Percentiles rank a stretch among this genome's conserved stretches.
These are phyloP conservation scores for Cephus pygmeus DNA, from an alignment of 2,888 invertebrate species.

Conservation along the genomic window DNA sequence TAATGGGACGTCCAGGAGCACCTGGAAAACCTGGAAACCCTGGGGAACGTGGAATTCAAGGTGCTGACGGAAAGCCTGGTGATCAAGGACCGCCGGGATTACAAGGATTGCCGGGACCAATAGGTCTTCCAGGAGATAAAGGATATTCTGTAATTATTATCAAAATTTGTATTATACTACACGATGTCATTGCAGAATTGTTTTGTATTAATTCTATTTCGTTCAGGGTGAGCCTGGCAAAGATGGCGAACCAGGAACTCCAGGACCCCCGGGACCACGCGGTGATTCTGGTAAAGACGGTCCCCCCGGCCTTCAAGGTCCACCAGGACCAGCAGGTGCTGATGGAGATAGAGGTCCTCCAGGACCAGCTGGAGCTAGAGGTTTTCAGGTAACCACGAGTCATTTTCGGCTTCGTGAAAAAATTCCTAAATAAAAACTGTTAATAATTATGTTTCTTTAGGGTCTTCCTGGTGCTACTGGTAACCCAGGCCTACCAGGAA, in stretches of 20 bases:
- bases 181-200: slow-evolving; percentile 8
- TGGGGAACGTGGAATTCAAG: slow-evolving; percentile 80
- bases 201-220: slow-evolving; percentile 7
- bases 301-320: slow-evolving; percentile 76
- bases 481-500: slow-evolving; percentile 79
- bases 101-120: slow-evolving; percentile 82
- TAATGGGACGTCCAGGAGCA: slow-evolving; percentile 77
- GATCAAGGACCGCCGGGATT: slow-evolving; percentile 84
- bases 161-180: slow-evolving; percentile 19
- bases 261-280: slow-evolving; percentile 71
- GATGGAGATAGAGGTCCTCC: slow-evolving; percentile 82
- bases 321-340: slow-evolving; percentile 76
- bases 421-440: neutral
- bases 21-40: slow-evolving; percentile 77
- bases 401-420: neutral
- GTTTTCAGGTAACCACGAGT: slow-evolving; percentile 76
- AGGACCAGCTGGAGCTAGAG: slow-evolving; percentile 82
- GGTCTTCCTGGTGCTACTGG: slow-evolving; percentile 82
- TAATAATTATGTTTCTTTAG: slow-evolving; percentile 54
- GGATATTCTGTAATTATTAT: slow-evolving; percentile 73
- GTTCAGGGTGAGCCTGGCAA: slow-evolving; percentile 81
- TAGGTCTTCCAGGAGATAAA: slow-evolving; percentile 83
- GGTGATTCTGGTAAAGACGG: slow-evolving; percentile 68
- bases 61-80: slow-evolving; percentile 87
- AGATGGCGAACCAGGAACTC: slow-evolving; percentile 81